A percentile compares a stretch with the other conserved stretches of the same genome.
Evolutionary conservation across 2,797 vertebrate species (phyloP).

Genomic region (Loriculus beryllinus): DNA sequence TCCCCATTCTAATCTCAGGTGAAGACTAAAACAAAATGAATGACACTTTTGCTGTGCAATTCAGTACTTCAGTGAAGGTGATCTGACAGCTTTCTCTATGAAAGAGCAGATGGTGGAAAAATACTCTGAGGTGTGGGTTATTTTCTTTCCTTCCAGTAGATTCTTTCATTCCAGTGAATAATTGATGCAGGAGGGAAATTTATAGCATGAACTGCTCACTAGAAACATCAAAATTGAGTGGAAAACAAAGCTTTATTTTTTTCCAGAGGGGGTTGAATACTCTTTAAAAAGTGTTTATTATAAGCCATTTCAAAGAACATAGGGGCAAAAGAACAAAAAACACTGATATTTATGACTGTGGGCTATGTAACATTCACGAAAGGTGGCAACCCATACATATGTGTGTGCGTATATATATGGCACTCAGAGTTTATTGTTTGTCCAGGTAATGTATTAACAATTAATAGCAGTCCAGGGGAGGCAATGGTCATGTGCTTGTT

Average conservation of each 20-base stretch:
- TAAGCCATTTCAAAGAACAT: neutral
- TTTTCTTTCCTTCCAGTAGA: neutral
- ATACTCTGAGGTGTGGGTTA: constrained; percentile 11
- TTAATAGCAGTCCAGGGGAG: neutral
- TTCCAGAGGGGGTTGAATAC: neutral
- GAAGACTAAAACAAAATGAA: neutral
- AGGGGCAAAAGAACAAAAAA: neutral
- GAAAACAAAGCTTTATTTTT: neutral
- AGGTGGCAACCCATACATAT: neutral
- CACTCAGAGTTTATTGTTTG: neutral
- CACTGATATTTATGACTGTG: neutral
- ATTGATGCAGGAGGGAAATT: constrained; percentile 4
- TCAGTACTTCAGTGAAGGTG: neutral
- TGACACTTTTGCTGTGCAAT: neutral
- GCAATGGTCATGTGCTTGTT: neutral
- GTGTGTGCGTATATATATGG: accelerated
- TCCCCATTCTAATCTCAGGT: neutral
- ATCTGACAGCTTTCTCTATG: constrained; percentile 17
- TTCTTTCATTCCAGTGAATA: constrained; percentile 21
- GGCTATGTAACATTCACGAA: neutral
- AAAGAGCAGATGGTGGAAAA: constrained; percentile 42
- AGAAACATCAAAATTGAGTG: neutral
- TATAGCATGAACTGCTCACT: neutral
- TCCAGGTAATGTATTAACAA: neutral
- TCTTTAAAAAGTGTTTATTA: neutral